phyloP scores from a whole-genome alignment of 2,888 invertebrate species.

The Alentia gelatinosa region DNA sequence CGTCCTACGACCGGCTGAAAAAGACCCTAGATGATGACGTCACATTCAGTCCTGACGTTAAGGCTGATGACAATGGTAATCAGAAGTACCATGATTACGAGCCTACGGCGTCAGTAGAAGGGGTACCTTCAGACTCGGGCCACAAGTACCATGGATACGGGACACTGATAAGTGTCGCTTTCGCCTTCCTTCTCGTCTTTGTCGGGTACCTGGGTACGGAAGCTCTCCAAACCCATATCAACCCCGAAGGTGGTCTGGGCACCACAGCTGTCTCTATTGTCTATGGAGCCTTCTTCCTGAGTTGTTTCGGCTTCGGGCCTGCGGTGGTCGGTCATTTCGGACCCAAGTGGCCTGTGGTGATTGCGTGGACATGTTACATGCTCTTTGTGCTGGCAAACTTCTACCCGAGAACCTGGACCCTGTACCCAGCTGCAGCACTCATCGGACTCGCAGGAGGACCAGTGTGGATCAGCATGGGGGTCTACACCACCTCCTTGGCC shows the following conservation, averaged over 20 bases:
- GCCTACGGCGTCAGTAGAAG: background rate
- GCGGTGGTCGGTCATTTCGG: background rate
- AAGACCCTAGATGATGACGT: background rate
- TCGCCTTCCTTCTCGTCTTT: conserved; percentile 25
- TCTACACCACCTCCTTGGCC: background rate
- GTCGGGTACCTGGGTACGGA: background rate
- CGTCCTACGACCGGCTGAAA: background rate
- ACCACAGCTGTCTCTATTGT: conserved; percentile 9
- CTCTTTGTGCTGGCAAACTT: conserved; percentile 22
- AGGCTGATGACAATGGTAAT: background rate
- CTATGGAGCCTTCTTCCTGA: conserved; percentile 28
- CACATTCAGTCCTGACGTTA: background rate
- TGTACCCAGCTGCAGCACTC: background rate
- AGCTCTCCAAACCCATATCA: conserved; percentile 23
- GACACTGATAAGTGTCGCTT: background rate
- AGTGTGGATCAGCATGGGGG: conserved; percentile 14
- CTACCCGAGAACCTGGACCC: conserved; percentile 26
- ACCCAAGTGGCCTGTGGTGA: background rate
- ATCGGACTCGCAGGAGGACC: background rate
- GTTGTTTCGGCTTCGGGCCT: conserved; percentile 17
- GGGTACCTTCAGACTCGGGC: background rate
- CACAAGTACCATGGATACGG: conserved; percentile 27
- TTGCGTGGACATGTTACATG: background rate
- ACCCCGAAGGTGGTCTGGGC: background rate
- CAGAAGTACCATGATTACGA: too few species aligned